These are phyloP conservation scores for Morpho deidamia DNA, from an alignment of 2,888 invertebrate species.

Conservation along the genomic window DNA sequence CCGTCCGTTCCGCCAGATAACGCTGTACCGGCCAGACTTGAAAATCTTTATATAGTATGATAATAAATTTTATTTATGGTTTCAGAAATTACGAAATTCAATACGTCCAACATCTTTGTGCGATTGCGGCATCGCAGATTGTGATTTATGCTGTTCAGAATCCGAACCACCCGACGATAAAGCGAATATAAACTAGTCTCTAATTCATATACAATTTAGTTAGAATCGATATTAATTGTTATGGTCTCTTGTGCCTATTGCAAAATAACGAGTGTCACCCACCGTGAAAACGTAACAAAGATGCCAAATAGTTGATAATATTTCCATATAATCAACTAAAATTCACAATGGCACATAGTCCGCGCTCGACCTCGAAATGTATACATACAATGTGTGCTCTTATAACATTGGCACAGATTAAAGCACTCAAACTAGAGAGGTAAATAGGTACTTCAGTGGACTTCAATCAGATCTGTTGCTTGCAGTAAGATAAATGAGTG, in stretches of 20 bases:
- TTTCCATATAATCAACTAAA: constrained; percentile 55
- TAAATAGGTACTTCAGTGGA: constrained; percentile 28
- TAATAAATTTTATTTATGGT: constrained; percentile 28
- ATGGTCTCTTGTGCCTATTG: constrained; percentile 20
- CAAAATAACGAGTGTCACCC: constrained; percentile 15
- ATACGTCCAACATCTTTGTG: constrained; percentile 85
- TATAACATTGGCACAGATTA: constrained; percentile 36
- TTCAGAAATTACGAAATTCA: constrained; percentile 87
- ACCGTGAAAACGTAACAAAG: constrained; percentile 52
- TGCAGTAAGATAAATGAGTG: constrained; percentile 16
- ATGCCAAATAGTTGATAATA: constrained; percentile 45
- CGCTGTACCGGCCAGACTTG: no score
- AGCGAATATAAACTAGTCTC: constrained; percentile 59
- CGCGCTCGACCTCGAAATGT: constrained; percentile 51
- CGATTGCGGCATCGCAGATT: constrained; percentile 88
- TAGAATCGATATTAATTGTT: constrained; percentile 1
- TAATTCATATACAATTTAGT: neutral
- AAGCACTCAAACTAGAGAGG: constrained; percentile 34
- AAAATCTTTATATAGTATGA: neutral
- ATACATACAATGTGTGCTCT: constrained; percentile 21
- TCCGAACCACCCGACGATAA: constrained; percentile 67
- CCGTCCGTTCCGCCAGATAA: no score
- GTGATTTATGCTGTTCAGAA: constrained; percentile 79
- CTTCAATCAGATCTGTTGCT: constrained; percentile 29
- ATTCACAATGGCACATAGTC: constrained; percentile 44